Conservation (phyloP, 2,113 vertebrate genomes). For the Mobula birostris region DNA sequence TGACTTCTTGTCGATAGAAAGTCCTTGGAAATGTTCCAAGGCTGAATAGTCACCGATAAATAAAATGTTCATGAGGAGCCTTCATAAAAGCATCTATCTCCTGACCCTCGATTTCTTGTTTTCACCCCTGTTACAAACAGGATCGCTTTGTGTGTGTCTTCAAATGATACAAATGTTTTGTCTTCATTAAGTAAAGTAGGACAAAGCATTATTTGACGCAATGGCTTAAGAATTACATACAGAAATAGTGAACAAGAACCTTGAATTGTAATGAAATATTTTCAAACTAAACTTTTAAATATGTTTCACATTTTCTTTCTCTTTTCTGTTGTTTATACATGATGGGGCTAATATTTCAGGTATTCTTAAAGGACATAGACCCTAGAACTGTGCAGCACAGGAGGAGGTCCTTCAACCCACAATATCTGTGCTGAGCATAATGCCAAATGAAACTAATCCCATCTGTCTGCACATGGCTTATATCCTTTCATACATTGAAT, state of each 20-base stretch:
- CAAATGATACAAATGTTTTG: not conserved
- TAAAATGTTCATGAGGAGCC: not conserved
- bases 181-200: not conserved
- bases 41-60: not conserved
- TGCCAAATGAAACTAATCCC: too few relatives aligned
- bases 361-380: not conserved
- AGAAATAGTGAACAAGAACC: not conserved
- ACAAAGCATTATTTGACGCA: not conserved
- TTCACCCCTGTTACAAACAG: not conserved
- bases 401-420: too few relatives aligned
- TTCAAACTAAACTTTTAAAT: not conserved
- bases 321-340: not conserved
- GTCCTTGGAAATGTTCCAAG: not conserved
- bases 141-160: not conserved
- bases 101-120: not conserved
- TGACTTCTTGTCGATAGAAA: not conserved
- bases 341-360: not conserved
- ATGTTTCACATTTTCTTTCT: not conserved
- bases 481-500: too few relatives aligned
- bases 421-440: too few relatives aligned
- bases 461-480: too few relatives aligned
- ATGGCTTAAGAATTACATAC: not conserved
- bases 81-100: not conserved
- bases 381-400: too few relatives aligned
- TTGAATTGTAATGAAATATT: not conserved